Percentiles rank a stretch among this genome's conserved stretches.
Evolutionary conservation across 2,888 invertebrate species (phyloP).

Genomic region (Tipula helvola): DNA sequence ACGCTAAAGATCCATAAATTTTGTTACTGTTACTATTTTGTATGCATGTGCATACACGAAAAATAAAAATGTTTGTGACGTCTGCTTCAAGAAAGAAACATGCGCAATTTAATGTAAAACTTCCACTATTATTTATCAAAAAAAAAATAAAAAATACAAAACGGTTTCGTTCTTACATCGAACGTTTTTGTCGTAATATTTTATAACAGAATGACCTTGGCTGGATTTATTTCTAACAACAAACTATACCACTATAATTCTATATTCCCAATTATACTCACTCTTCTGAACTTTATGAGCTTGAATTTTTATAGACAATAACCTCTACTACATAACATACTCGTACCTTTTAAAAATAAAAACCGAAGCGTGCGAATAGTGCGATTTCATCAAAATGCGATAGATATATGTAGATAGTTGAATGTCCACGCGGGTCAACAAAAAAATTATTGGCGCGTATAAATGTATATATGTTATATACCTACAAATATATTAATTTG

Average conservation of each 20-base stretch:
- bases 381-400: background rate
- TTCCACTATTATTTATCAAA: too few relatives aligned
- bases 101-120: background rate
- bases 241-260: background rate
- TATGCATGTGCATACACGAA: background rate
- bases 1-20: background rate
- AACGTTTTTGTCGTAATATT: background rate
- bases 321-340: background rate
- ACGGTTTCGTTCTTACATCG: background rate
- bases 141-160: too few relatives aligned
- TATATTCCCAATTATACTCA: background rate
- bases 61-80: background rate
- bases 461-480: too few relatives aligned
- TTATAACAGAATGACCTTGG: background rate
- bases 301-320: background rate
- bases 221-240: background rate
- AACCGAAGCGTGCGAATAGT: background rate
- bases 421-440: background rate
- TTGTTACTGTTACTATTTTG: background rate
- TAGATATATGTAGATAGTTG: too few relatives aligned
- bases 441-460: background rate
- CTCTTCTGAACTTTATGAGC: background rate
- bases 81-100: background rate
- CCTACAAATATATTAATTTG: too few relatives aligned
- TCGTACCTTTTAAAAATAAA: background rate